A percentile compares a stretch with the other conserved stretches of the same genome.
Evolutionary conservation across 2,113 vertebrate genomes (phyloP).

Genomic region (Myotis lucifugus): DNA sequence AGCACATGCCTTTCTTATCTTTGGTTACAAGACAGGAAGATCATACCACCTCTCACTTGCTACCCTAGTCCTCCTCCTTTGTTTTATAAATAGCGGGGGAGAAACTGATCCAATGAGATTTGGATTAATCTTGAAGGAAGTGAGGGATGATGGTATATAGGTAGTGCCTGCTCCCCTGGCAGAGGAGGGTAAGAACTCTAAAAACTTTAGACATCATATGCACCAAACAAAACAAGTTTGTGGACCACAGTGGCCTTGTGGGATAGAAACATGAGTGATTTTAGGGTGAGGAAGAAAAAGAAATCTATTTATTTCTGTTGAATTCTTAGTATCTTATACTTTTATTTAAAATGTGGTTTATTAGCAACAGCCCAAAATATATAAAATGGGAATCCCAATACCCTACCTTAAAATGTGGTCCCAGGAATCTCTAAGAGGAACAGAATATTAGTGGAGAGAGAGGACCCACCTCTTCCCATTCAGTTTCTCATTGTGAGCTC

Average conservation of each 20-base stretch:
- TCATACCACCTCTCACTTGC: not conserved
- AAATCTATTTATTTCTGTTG: not conserved
- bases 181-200: not conserved
- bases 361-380: not conserved
- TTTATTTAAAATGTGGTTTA: slow-evolving; percentile 16
- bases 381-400: not conserved
- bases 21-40: not conserved
- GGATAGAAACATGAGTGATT: not conserved
- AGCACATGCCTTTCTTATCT: not conserved
- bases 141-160: not conserved
- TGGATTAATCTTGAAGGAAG: not conserved
- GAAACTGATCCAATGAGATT: slow-evolving; percentile 1
- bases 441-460: not conserved
- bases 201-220: not conserved
- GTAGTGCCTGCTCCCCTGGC: not conserved
- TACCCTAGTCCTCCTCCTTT: not conserved
- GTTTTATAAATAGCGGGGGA: not conserved
- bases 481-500: not conserved
- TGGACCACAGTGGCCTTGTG: too few relatives aligned
- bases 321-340: not conserved
- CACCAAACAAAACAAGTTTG: not conserved
- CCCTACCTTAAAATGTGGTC: not conserved
- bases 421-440: not conserved
- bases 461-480: not conserved
- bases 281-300: not conserved